Percentiles rank a stretch among this genome's conserved stretches.
Evolutionary conservation across 2,888 invertebrate species (phyloP).

Genomic region (Latheticus oryzae): DNA sequence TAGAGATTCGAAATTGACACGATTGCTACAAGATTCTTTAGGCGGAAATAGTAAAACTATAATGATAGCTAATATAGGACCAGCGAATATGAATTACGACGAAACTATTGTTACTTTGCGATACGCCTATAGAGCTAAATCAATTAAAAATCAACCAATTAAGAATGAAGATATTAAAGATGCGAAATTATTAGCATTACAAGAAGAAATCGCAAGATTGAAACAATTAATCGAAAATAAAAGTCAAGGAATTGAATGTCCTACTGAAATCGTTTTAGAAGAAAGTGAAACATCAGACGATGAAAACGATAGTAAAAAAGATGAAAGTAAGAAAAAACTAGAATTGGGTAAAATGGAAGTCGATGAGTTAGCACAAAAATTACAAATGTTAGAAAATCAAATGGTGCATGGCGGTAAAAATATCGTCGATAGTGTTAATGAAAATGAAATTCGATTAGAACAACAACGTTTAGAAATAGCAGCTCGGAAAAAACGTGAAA

Average conservation of each 20-base stretch:
- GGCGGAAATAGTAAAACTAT: conserved; percentile 96
- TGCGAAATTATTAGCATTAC: conserved; percentile 91
- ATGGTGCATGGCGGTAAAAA: conserved; percentile 95
- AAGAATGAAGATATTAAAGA: conserved; percentile 99
- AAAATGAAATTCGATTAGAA: conserved; percentile 91
- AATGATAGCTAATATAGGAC: conserved; percentile 99
- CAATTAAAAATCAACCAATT: conserved; percentile 97
- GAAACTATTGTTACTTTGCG: conserved; percentile 94
- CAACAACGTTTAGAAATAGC: conserved; percentile 88
- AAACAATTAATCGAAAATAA: conserved; percentile 61
- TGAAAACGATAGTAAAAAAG: conserved; percentile 64
- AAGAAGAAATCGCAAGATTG: conserved; percentile 87
- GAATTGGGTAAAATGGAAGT: conserved; percentile 72
- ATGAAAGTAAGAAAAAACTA: conserved; percentile 64
- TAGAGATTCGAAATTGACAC: conserved; percentile 95
- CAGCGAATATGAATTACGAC: conserved; percentile 97
- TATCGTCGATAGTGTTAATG: conserved; percentile 94
- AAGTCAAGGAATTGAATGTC: conserved; percentile 53
- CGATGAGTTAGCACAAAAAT: conserved; percentile 81
- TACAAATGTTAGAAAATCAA: conserved; percentile 90
- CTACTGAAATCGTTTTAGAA: conserved; percentile 62
- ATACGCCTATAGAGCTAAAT: conserved; percentile 97
- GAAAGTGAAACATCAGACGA: conserved; percentile 46
- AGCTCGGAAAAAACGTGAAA: conserved; percentile 82
- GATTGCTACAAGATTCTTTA: conserved; percentile 95